These are phyloP conservation scores for Phrynocephalus vlangalii DNA, from an alignment of 2,797 vertebrate genomes.

Conservation along the genomic window DNA sequence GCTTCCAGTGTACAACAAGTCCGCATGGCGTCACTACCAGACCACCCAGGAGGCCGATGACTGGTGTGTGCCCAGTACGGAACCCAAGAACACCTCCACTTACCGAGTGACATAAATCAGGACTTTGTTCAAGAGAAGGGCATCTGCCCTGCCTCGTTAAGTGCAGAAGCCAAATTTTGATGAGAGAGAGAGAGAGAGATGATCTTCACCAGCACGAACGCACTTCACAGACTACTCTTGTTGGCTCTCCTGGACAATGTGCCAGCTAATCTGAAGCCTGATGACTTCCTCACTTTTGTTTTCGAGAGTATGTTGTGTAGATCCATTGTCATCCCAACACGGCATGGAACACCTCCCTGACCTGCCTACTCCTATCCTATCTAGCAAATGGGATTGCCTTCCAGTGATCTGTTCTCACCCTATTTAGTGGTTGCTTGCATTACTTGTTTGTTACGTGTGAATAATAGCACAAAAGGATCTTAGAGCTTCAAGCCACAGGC, in stretches of 20 bases:
- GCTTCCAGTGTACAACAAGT: slow-evolving; percentile 95
- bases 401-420: neutral
- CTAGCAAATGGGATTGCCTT: neutral
- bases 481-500: neutral
- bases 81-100: slow-evolving; percentile 90
- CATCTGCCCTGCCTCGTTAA: neutral
- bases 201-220: slow-evolving; percentile 13
- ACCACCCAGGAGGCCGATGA: slow-evolving; percentile 90
- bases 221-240: neutral
- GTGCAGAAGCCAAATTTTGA: neutral
- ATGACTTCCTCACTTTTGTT: neutral
- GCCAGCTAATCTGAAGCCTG: neutral
- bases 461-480: neutral
- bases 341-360: slow-evolving; percentile 13
- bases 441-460: neutral
- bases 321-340: neutral
- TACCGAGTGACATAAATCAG: slow-evolving; percentile 78
- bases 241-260: neutral
- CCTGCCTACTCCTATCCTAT: neutral
- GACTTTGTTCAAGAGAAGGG: no score
- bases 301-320: slow-evolving; percentile 5
- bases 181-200: neutral
- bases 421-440: neutral
- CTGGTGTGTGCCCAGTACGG: slow-evolving; percentile 94
- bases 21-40: slow-evolving; percentile 93